These are phyloP conservation scores for Oreocharis arfaki DNA, from an alignment of 2,113 vertebrate species.

Conservation along the genomic window DNA sequence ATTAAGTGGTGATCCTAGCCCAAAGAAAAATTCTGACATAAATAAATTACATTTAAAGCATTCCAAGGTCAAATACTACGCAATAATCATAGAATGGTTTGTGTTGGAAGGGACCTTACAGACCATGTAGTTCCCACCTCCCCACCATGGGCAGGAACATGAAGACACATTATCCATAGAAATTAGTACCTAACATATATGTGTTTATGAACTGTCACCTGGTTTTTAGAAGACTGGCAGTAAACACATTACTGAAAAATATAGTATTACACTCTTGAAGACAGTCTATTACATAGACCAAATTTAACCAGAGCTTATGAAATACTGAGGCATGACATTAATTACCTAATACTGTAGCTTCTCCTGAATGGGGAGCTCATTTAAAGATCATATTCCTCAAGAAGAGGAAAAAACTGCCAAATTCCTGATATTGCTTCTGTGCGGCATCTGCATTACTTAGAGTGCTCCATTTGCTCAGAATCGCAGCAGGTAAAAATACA, in stretches of 20 bases:
- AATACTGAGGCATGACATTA: not conserved
- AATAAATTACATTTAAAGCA: not conserved
- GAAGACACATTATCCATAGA: not conserved
- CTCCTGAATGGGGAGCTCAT: not conserved
- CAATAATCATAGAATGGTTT: not conserved
- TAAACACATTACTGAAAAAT: not conserved
- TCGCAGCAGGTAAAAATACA: not conserved
- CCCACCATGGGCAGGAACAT: not conserved
- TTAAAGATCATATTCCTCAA: not conserved
- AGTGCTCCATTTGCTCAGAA: not conserved
- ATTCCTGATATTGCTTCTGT: not conserved
- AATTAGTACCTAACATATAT: not conserved
- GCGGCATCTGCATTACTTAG: not conserved
- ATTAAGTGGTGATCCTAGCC: not conserved
- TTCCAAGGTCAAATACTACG: not conserved
- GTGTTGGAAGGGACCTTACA: not conserved
- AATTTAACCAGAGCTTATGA: not conserved
- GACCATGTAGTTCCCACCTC: accelerated
- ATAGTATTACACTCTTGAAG: not conserved
- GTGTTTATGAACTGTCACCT: not conserved
- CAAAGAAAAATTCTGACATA: not conserved
- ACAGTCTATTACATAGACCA: not conserved
- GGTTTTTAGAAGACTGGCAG: not conserved
- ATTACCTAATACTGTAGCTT: not conserved
- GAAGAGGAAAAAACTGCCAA: not conserved